These are phyloP conservation scores for Scrobipalpa atriplicella DNA, from an alignment of 2,888 invertebrate genomes.

Conservation along the genomic window DNA sequence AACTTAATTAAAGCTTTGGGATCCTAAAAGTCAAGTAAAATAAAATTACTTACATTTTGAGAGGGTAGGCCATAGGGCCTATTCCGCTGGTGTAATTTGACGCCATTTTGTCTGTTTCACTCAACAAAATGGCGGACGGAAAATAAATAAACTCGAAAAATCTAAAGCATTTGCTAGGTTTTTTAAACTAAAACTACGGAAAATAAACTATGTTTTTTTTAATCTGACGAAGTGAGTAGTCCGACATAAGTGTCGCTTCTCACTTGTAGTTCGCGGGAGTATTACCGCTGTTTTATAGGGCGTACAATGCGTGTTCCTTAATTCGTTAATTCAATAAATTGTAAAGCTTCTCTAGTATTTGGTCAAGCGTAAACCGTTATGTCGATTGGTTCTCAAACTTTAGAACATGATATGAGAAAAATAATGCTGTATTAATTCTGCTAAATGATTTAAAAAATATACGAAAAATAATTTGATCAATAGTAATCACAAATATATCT, in stretches of 20 bases:
- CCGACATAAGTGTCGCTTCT: conserved; percentile 79
- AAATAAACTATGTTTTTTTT: conserved; percentile 31
- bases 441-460: too few species aligned
- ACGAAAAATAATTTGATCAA: too few species aligned
- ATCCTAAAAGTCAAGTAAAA: conserved; percentile 14
- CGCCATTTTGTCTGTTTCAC: conserved; percentile 67
- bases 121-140: conserved; percentile 57
- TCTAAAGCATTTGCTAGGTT: conserved; percentile 49
- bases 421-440: too few species aligned
- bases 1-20: background rate
- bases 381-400: conserved; percentile 56
- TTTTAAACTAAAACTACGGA: conserved; percentile 34
- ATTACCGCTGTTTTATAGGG: conserved; percentile 68
- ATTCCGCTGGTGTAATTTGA: conserved; percentile 65
- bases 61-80: conserved; percentile 71
- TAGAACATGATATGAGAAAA: background rate
- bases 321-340: conserved; percentile 83
- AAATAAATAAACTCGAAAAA: conserved; percentile 37
- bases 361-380: conserved; percentile 68
- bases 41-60: conserved; percentile 69
- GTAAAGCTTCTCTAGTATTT: conserved; percentile 75
- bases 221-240: conserved; percentile 81
- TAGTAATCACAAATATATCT: too few species aligned
- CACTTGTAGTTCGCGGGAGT: conserved; percentile 63
- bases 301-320: conserved; percentile 75